phyloP scores from a whole-genome alignment of 2,888 invertebrate genomes.

The Philopedon plagiatum region DNA sequence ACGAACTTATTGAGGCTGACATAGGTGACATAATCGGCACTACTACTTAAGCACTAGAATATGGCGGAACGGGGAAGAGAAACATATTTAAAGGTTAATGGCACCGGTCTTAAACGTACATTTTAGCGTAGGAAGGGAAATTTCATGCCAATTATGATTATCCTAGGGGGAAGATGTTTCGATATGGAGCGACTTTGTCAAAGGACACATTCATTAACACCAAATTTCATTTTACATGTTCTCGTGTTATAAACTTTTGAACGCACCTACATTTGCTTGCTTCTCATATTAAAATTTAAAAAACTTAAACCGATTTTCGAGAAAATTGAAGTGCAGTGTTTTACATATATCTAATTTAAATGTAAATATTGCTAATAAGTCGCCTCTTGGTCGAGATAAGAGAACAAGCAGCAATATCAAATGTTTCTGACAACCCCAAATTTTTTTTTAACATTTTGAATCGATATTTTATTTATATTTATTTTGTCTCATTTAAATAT shows the following conservation, averaged over 20 bases:
- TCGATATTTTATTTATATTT: no score
- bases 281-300: no score
- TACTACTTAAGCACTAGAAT: slow-evolving; percentile 42
- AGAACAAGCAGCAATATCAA: no score
- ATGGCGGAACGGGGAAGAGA: slow-evolving; percentile 34
- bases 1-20: slow-evolving; percentile 43
- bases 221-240: slow-evolving; percentile 26
- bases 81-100: slow-evolving; percentile 49
- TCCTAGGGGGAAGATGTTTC: slow-evolving; percentile 28
- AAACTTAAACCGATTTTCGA: no score
- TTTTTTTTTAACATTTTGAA: no score
- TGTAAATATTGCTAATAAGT: no score
- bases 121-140: slow-evolving; percentile 25
- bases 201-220: slow-evolving; percentile 30
- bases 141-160: slow-evolving; percentile 46
- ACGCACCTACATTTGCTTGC: no score
- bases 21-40: slow-evolving; percentile 50
- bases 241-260: background rate
- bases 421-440: no score
- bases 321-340: no score
- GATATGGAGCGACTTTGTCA: slow-evolving; percentile 29
- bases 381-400: no score
- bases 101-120: slow-evolving; percentile 32
- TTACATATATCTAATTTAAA: no score
- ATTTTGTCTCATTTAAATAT: no score